Percentiles rank a stretch among this genome's conserved stretches.
phyloP scores from a whole-genome alignment of 1,140 invertebrate genomes.

The Yoshiicerus persimilis region DNA sequence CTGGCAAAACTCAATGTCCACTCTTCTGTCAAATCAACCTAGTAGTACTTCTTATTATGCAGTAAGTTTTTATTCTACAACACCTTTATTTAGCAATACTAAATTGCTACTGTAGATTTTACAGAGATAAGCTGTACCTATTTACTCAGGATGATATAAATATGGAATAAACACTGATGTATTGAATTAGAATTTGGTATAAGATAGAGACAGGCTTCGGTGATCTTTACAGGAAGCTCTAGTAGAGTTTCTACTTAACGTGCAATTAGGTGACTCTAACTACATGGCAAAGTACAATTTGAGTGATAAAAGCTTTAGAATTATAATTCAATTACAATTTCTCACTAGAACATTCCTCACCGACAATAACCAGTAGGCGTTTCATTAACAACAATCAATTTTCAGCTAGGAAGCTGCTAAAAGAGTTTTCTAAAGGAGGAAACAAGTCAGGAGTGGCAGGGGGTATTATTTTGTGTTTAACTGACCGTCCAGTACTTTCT shows the following conservation, averaged over 20 bases:
- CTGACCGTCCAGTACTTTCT: slow-evolving; percentile 56
- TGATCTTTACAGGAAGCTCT: background rate
- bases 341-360: background rate
- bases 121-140: too few relatives aligned
- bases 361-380: background rate
- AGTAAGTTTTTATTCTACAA: too few relatives aligned
- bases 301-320: background rate
- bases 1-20: background rate
- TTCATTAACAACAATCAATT: background rate
- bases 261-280: background rate
- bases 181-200: background rate
- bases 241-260: background rate
- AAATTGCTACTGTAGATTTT: too few relatives aligned
- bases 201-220: background rate
- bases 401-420: background rate
- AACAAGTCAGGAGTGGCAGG: background rate
- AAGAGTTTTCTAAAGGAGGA: background rate
- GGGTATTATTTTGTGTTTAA: background rate
- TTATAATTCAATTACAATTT: background rate
- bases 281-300: background rate
- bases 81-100: too few relatives aligned
- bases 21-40: background rate
- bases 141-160: too few relatives aligned
- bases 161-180: background rate
- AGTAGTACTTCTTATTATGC: too few relatives aligned